Conservation (phyloP, 1,140 invertebrate species). For the Cephus cinctus region DNA sequence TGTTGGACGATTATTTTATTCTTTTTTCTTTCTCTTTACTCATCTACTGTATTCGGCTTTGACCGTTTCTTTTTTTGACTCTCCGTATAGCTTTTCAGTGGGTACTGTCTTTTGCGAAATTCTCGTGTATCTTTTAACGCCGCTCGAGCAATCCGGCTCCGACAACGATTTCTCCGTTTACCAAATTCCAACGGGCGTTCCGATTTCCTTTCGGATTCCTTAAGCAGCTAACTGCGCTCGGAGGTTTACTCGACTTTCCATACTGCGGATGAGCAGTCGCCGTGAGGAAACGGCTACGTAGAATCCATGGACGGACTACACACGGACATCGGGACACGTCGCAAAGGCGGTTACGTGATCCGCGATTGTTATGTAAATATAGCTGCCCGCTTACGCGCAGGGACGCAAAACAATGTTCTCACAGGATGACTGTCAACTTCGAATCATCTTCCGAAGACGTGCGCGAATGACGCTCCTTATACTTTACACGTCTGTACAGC, state of each 20-base stretch:
- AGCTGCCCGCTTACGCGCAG: conserved; percentile 39
- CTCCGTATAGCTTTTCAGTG: too few relatives aligned
- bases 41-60: too few relatives aligned
- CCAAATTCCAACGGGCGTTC: conserved; percentile 20
- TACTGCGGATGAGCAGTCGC: conserved; percentile 28
- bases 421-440: conserved; percentile 37
- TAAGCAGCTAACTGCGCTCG: conserved; percentile 19
- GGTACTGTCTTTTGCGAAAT: too few relatives aligned
- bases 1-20: too few relatives aligned
- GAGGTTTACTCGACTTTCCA: conserved; percentile 30
- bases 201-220: background rate
- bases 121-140: too few relatives aligned
- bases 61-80: too few relatives aligned
- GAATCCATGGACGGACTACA: conserved; percentile 24
- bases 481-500: too few relatives aligned
- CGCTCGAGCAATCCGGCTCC: too few relatives aligned
- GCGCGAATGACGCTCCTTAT: too few relatives aligned
- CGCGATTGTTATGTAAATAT: conserved; percentile 55
- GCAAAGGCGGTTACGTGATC: conserved; percentile 51
- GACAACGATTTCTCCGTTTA: too few relatives aligned
- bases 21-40: too few relatives aligned
- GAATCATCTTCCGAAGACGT: too few relatives aligned
- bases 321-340: conserved; percentile 30
- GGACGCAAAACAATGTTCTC: conserved; percentile 33
- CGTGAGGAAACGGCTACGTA: conserved; percentile 28